Base-by-base conservation (phyloP, 2,113 vertebrate genomes). In the Osmerus mordax region DNA sequence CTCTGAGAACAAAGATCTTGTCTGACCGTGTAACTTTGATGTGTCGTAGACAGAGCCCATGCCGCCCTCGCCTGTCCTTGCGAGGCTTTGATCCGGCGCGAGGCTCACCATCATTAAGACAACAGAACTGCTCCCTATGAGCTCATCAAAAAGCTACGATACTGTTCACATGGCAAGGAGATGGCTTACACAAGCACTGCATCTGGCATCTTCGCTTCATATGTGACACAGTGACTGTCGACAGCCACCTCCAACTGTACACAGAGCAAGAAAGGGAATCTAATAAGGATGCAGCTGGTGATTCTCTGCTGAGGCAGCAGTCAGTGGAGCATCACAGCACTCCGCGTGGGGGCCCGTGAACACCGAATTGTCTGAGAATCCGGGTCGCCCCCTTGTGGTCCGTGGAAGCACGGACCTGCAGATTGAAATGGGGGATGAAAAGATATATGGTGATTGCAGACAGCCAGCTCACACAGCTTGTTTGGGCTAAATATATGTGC, bases 311-410 rank as follows among this genome's bases (percentile, higher is more conserved):
- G 16, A n/a, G n/a, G n/a, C 54, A 6, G 60, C 13, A 28, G 60
- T 25, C 19, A n/a, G 15, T 52, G 54, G 54, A 65, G 47, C 32
- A 62, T 41, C 11, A 21, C n/a, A 25, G 21, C 19, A 1, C 36
- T 21, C 15, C 12, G 63, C 73, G 68, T 76, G 13, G 55, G 70
- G 32, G 19, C 72, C 67, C 13, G 65, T 41, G 58, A 41, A 64
- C 67, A 41, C 65, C 76, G 67, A 82, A 47, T 7, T 5, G 41
- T 68, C 75, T 47, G 74, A 88, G 88, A 65, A 85, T 88, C 88
- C 85, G 88, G 83, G 70, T 72, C 88, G 83, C 91, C 90, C 89
- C 87, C 91, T 91, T 89, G 90, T 90, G 91, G 91, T 78, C 61
- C 72, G 64, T 78, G 83, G 72, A 77, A 80, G 88, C 74, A 41